Evolutionary conservation across 1,140 invertebrate genomes (phyloP), one percentile per base, ranked within the genome.

Genomic region (Helicoverpa armigera): DNA sequence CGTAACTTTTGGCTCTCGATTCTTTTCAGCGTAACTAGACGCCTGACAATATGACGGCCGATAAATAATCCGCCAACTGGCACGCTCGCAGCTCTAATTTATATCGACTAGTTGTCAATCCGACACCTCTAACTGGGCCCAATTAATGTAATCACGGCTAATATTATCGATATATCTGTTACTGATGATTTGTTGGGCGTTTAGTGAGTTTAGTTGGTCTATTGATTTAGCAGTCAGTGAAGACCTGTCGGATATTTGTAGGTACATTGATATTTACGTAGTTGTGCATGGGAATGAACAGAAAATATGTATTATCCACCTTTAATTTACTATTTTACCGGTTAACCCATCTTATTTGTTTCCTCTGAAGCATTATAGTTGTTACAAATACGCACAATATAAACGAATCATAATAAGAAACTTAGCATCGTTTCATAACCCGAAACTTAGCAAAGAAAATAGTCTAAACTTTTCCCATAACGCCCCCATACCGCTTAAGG

Each of bases 1-100:
- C 69, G 50, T 72, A 54, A 54, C 69, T 53, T 53, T 53, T 72
- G 69, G 69, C 69, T 72, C 69, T n/a, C 69, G 43, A 69, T 69
- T 31, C 50, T 53, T 51, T 9, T 70, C 67, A 51, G 65, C 43
- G 48, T 53, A 53, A 51, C 65, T 23, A 69, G n/a, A 69, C 23
- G 50, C 23, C 12, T 72, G 18, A 53, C 48, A 31, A 29, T 72
- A 72, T 72, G 69, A 72, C 54, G 54, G 48, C 12, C 31, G 50
- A 72, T 72, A 72, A 72, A 72, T 54, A 72, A 72, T 72, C 50
- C 7, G 48, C 48, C 69, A 72, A 72, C 48, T 72, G 50, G 69
- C 69, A 72, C 50, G 50, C 50, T 1, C 5, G n/a, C 69, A 13
- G 50, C 48, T 54, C 63, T 72, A 53, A 72, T 72, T 72, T 72